Percentiles rank a stretch among this genome's conserved stretches.
Evolutionary conservation across 2,888 invertebrate genomes (phyloP).

Genomic region (Nomada fabriciana): DNA sequence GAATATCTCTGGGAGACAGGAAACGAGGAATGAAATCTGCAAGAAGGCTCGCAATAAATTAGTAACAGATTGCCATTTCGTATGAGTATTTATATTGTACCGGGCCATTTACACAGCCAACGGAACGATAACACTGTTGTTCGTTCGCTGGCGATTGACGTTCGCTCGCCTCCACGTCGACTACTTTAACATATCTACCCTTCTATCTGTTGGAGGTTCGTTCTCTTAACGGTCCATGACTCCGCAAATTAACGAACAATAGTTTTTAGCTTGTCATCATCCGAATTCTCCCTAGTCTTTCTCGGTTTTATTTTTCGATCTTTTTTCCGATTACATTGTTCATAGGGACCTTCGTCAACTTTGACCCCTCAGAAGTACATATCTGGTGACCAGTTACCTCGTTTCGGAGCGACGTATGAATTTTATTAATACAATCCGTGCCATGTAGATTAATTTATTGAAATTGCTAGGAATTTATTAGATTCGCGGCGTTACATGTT

Average conservation of each 20-base stretch:
- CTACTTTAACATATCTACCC: constrained; percentile 58
- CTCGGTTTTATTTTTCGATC: constrained; percentile 24
- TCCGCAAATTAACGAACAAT: constrained; percentile 64
- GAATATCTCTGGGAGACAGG: constrained; percentile 2
- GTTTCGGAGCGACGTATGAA: not conserved
- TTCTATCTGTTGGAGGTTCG: constrained; percentile 32
- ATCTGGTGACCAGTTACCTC: constrained; percentile 8
- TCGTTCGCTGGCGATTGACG: constrained; percentile 48
- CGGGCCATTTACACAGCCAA: constrained; percentile 28
- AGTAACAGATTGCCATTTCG: constrained; percentile 55
- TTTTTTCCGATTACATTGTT: constrained; percentile 49
- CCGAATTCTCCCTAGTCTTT: constrained; percentile 8
- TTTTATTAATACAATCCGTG: not conserved
- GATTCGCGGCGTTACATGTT: no score
- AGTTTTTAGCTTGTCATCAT: constrained; percentile 50
- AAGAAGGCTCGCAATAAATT: constrained; percentile 60
- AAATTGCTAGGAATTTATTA: no score
- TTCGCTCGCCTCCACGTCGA: constrained; percentile 34
- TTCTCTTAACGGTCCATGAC: constrained; percentile 28
- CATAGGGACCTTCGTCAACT: constrained; percentile 29
- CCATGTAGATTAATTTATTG: no score
- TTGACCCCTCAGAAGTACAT: constrained; percentile 41
- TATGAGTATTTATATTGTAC: constrained; percentile 65
- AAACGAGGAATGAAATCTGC: constrained; percentile 33
- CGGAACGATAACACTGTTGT: constrained; percentile 64